Conservation (phyloP, 2,797 vertebrate genomes). For the Karalla daura region DNA sequence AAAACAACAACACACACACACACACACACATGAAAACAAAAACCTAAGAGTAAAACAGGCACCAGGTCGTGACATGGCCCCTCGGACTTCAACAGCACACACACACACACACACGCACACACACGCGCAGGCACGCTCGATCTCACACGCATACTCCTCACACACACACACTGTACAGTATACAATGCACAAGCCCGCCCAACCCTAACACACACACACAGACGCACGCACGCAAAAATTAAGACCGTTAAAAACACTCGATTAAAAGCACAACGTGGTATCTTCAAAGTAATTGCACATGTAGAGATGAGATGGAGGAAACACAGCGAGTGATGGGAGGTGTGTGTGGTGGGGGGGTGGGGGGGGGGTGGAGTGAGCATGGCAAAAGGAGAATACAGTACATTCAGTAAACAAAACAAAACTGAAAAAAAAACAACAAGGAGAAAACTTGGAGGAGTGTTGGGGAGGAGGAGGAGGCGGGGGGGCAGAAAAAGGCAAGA, state of each 20-base stretch:
- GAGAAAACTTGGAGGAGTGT: no score
- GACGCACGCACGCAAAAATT: conserved; percentile 38
- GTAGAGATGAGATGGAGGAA: conserved; percentile 66
- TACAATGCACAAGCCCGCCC: conserved; percentile 71
- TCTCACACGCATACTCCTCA: background rate
- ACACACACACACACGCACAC: conserved; percentile 40
- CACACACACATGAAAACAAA: conserved; percentile 46
- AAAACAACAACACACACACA: conserved; percentile 34
- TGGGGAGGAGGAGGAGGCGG: no score
- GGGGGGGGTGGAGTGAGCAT: conserved; percentile 33
- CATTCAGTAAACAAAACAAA: conserved; percentile 75
- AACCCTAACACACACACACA: conserved; percentile 45
- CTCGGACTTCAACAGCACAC: conserved; percentile 47
- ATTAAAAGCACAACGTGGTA: conserved; percentile 90
- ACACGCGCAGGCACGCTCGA: background rate
- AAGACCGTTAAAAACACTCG: conserved; percentile 68
- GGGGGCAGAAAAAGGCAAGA: conserved; percentile 65
- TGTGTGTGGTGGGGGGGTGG: background rate
- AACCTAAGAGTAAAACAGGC: no score
- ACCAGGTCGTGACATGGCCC: conserved; percentile 65
- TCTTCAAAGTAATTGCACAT: conserved; percentile 83
- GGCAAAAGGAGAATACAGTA: conserved; percentile 70
- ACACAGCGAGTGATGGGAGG: conserved; percentile 40
- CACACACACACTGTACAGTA: conserved; percentile 67
- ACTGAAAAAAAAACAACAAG: conserved; percentile 39